These are phyloP conservation scores for Drosophila buzzatii DNA, from an alignment of 2,888 invertebrate genomes.

Conservation along the genomic window DNA sequence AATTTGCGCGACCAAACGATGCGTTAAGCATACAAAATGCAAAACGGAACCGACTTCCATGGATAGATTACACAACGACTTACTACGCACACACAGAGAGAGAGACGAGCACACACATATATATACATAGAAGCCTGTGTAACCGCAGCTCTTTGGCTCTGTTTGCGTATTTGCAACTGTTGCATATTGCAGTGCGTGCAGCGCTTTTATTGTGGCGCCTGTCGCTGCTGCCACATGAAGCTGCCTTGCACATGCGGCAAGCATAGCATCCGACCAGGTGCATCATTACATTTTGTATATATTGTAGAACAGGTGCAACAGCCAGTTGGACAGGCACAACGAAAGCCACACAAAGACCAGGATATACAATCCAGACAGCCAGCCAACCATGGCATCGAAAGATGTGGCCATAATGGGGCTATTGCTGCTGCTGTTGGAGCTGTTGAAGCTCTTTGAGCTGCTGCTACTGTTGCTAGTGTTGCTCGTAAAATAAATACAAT, in stretches of 20 bases:
- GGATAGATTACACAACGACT: conserved; percentile 70
- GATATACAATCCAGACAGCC: conserved; percentile 34
- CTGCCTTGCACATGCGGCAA: conserved; percentile 11
- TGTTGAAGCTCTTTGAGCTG: neutral
- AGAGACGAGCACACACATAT: neutral
- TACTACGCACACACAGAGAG: conserved; percentile 7
- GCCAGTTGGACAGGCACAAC: conserved; percentile 17
- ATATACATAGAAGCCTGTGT: neutral
- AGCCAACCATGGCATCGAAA: conserved; percentile 12
- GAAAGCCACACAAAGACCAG: conserved; percentile 51
- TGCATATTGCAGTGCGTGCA: conserved; percentile 67
- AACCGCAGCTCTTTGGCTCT: conserved; percentile 12
- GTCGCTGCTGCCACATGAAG: conserved; percentile 12
- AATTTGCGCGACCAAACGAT: conserved; percentile 72
- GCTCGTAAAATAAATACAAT: neutral
- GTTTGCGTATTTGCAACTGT: conserved; percentile 62
- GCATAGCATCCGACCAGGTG: conserved; percentile 22
- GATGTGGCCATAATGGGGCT: conserved; percentile 12
- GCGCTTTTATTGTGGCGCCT: conserved; percentile 60
- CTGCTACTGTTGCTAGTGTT: neutral
- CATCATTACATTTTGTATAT: conserved; percentile 44
- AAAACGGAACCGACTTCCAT: conserved; percentile 69
- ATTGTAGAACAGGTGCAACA: conserved; percentile 4
- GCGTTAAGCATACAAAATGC: conserved; percentile 76
- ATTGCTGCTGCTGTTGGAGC: neutral